Evolutionary conservation across 2,888 invertebrate genomes (phyloP).

Genomic region (Hylaea fasciaria): DNA sequence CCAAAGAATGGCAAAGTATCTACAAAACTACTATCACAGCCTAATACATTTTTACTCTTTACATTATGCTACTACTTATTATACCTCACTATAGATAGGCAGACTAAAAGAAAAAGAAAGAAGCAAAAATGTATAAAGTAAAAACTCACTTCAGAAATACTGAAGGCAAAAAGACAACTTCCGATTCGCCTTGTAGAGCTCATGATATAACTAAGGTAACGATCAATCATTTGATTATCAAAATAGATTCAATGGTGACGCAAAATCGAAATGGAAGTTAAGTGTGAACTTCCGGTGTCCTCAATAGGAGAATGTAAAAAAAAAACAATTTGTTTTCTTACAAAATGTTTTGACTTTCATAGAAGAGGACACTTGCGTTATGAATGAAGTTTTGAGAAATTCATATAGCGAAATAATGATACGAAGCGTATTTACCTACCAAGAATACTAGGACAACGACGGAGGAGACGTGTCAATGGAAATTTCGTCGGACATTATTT

Average conservation of each 20-base stretch:
- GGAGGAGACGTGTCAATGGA: no score
- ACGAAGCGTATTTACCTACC: no score
- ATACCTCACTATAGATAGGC: no score
- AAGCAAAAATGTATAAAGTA: background rate
- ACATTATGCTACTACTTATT: no score
- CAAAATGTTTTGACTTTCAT: constrained; percentile 75
- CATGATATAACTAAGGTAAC: constrained; percentile 43
- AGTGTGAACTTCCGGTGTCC: constrained; percentile 69
- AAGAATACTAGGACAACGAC: no score
- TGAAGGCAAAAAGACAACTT: background rate
- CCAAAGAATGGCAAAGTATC: no score
- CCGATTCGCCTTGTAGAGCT: constrained; percentile 42
- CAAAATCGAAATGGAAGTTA: constrained; percentile 38
- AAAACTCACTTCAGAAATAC: background rate
- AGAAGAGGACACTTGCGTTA: constrained; percentile 62
- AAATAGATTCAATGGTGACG: constrained; percentile 40
- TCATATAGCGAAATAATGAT: constrained; percentile 41
- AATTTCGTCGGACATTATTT: no score
- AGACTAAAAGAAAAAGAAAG: no score
- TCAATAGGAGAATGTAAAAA: constrained; percentile 48
- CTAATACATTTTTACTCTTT: no score
- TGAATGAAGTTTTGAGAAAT: constrained; percentile 67
- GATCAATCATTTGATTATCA: constrained; percentile 42
- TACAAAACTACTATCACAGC: no score
- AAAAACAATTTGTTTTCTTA: constrained; percentile 64